Evolutionary conservation across 2,113 vertebrate genomes (phyloP).

Genomic region (Lucifuga dentata): DNA sequence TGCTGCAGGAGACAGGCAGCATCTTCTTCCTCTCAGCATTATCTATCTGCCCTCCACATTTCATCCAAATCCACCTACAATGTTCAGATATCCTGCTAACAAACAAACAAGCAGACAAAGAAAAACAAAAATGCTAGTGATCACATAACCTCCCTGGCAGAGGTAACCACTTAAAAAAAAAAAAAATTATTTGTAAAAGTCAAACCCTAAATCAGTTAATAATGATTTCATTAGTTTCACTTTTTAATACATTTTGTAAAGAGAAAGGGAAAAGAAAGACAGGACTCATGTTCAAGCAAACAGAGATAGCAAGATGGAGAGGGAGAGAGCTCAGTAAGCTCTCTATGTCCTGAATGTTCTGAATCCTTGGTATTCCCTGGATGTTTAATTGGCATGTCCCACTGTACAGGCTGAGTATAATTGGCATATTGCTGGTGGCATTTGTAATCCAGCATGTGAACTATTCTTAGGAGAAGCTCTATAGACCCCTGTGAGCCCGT

Average conservation of each 20-base stretch:
- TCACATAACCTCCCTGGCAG: too few relatives aligned
- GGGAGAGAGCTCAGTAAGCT: conserved; percentile 18
- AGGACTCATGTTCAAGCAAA: conserved; percentile 25
- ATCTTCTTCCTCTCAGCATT: too few relatives aligned
- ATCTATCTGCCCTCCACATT: too few relatives aligned
- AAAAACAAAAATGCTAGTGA: too few relatives aligned
- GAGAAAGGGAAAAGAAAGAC: conserved; percentile 20
- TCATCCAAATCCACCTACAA: too few relatives aligned
- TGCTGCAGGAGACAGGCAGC: conserved; percentile 3
- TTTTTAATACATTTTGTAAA: conserved; percentile 29
- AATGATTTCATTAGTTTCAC: conserved; percentile 19
- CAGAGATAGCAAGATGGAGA: conserved; percentile 28
- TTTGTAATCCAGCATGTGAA: conserved; percentile 65
- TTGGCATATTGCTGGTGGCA: conserved; percentile 66
- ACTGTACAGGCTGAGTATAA: conserved; percentile 54
- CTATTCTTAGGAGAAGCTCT: conserved; percentile 56
- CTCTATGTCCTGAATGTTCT: conserved; percentile 39
- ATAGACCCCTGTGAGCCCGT: conserved; percentile 38
- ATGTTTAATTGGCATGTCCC: conserved; percentile 71
- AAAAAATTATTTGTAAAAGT: conserved; percentile 45
- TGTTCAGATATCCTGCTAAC: too few relatives aligned
- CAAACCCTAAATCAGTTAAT: conserved; percentile 33
- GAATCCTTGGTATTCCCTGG: conserved; percentile 42
- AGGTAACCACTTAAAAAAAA: too few relatives aligned
- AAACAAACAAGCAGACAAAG: too few relatives aligned